Conservation (phyloP, 2,797 vertebrate species). For the Streptopelia turtur region DNA sequence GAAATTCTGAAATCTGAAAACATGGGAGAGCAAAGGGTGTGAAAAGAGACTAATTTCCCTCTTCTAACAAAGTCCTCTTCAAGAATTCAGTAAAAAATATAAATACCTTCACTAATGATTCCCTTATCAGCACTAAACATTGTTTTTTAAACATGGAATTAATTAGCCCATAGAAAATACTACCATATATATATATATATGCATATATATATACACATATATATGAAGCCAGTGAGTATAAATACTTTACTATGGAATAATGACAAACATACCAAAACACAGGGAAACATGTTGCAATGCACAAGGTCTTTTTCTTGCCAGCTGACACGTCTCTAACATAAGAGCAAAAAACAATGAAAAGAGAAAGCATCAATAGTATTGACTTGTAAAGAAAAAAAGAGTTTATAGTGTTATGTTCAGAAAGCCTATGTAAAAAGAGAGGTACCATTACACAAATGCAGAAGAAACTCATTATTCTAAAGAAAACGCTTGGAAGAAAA, state of each 20-base stretch:
- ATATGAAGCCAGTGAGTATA: background rate
- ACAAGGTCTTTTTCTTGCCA: background rate
- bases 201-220: background rate
- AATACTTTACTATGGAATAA: background rate
- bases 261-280: background rate
- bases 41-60: background rate
- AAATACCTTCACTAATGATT: background rate
- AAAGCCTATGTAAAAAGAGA: background rate
- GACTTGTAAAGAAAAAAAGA: background rate
- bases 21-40: background rate
- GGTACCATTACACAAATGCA: background rate
- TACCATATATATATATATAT: background rate
- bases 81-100: background rate
- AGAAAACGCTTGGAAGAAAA: constrained; percentile 18
- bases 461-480: constrained; percentile 22
- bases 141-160: background rate
- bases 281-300: background rate
- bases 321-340: background rate
- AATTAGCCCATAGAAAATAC: background rate
- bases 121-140: background rate
- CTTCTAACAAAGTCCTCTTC: background rate
- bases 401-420: background rate
- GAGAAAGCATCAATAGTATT: constrained; percentile 1
- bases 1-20: background rate
- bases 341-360: background rate